A percentile compares a stretch with the other conserved stretches of the same genome.
Evolutionary conservation across 2,797 vertebrate species (phyloP).

Genomic region (Ispidina picta): DNA sequence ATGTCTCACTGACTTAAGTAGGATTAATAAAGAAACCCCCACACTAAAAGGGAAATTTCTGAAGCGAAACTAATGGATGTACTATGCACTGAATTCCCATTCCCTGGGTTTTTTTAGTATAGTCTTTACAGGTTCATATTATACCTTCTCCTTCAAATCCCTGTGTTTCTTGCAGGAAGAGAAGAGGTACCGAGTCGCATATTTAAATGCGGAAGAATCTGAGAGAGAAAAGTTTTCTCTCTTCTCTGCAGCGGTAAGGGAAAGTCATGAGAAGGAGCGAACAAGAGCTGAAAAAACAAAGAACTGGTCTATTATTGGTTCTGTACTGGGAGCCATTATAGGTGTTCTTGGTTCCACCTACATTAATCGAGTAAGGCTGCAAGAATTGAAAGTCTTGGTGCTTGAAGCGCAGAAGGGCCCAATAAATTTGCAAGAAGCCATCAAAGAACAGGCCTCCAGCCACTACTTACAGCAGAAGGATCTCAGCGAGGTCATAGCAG

Average conservation of each 20-base stretch:
- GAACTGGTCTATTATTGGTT: constrained; percentile 97
- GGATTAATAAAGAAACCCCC: background rate
- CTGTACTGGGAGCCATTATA: constrained; percentile 91
- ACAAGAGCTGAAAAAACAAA: constrained; percentile 93
- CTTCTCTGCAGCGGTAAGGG: constrained; percentile 92
- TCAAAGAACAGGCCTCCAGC: constrained; percentile 87
- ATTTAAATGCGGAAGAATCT: constrained; percentile 83
- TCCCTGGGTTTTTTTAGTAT: background rate
- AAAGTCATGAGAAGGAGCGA: constrained; percentile 95
- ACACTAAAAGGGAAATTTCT: background rate
- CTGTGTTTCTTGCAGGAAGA: constrained; percentile 86
- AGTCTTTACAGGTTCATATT: background rate
- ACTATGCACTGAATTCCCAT: background rate
- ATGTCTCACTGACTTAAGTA: background rate
- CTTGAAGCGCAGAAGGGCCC: constrained; percentile 95
- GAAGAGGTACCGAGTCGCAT: constrained; percentile 83
- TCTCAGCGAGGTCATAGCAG: constrained; percentile 82
- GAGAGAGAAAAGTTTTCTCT: constrained; percentile 93
- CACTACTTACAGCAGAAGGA: constrained; percentile 88
- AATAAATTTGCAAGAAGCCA: constrained; percentile 91
- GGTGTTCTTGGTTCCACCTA: constrained; percentile 97
- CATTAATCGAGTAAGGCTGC: constrained; percentile 91
- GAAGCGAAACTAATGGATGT: background rate
- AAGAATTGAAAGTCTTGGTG: constrained; percentile 91
- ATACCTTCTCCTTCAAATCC: background rate